Percentiles rank a stretch among this genome's conserved stretches.
phyloP scores from a whole-genome alignment of 2,113 vertebrate species.

The Helogale parvula region DNA sequence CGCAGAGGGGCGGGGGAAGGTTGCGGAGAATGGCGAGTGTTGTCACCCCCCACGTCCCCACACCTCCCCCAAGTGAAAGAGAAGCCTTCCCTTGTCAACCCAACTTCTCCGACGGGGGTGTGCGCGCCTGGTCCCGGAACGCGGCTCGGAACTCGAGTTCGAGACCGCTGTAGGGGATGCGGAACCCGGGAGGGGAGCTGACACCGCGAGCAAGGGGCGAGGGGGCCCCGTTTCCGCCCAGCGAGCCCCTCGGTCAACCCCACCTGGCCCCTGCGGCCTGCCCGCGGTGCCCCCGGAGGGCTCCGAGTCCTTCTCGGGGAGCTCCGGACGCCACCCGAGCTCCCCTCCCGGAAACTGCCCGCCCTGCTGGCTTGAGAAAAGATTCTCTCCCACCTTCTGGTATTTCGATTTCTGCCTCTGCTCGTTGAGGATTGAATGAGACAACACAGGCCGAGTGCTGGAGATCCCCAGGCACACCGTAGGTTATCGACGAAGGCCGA shows the following conservation, averaged over 20 bases:
- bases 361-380: not conserved
- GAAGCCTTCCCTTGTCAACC: not conserved
- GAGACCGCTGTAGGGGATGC: not conserved
- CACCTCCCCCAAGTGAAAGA: not conserved
- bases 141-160: not conserved
- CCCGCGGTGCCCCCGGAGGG: fast-evolving
- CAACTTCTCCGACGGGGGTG: not conserved
- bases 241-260: no score
- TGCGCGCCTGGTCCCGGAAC: not conserved
- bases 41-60: not conserved
- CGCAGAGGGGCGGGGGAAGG: not conserved
- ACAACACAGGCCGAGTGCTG: not conserved
- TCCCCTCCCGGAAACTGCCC: not conserved
- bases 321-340: not conserved
- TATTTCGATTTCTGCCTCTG: not conserved
- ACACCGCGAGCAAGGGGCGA: not conserved
- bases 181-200: fast-evolving
- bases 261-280: not conserved
- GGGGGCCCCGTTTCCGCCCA: not conserved
- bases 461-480: no score
- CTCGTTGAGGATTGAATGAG: not conserved
- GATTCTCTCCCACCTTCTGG: not conserved
- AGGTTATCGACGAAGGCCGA: not conserved
- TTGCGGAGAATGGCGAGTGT: not conserved
- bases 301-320: not conserved